A percentile compares a stretch with the other conserved stretches of the same genome.
Evolutionary conservation across 2,888 invertebrate species (phyloP).

Genomic region (Tipula unca): DNA sequence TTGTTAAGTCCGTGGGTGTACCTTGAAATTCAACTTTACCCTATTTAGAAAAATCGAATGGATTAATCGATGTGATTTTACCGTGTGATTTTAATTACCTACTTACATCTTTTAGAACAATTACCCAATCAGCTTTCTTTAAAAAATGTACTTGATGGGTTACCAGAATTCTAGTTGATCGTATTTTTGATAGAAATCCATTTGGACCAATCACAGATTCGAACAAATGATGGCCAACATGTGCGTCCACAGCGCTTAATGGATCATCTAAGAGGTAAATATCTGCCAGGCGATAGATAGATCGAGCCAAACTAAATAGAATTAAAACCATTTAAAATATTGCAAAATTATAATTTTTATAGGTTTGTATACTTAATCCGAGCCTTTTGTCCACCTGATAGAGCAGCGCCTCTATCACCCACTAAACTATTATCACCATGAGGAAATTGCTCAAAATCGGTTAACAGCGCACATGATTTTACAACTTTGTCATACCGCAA

Average conservation of each 20-base stretch:
- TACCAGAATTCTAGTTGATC: slow-evolving; percentile 59
- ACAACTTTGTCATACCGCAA: slow-evolving; percentile 38
- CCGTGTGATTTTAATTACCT: not conserved
- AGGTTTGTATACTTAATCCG: slow-evolving; percentile 44
- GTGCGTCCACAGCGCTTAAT: slow-evolving; percentile 63
- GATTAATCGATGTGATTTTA: slow-evolving; percentile 24
- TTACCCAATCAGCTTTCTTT: slow-evolving; percentile 48
- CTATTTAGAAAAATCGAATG: slow-evolving; percentile 29
- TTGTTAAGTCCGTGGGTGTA: slow-evolving; percentile 40
- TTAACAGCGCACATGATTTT: slow-evolving; percentile 39
- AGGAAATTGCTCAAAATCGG: slow-evolving; percentile 48
- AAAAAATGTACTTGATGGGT: slow-evolving; percentile 69
- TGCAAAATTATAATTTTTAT: not conserved
- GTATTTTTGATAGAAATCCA: slow-evolving; percentile 43
- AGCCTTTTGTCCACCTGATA: slow-evolving; percentile 64
- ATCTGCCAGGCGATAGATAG: slow-evolving; percentile 49
- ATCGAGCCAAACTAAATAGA: slow-evolving; percentile 27
- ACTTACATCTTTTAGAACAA: slow-evolving; percentile 49
- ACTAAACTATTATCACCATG: slow-evolving; percentile 50
- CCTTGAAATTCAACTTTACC: slow-evolving; percentile 44
- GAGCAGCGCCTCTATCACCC: slow-evolving; percentile 49
- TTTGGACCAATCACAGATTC: slow-evolving; percentile 52
- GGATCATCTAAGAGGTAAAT: slow-evolving; percentile 69
- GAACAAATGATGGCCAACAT: slow-evolving; percentile 60
- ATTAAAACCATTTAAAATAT: not conserved